A percentile compares a stretch with the other conserved stretches of the same genome.
Conservation (phyloP, 2,888 invertebrate species). For the Eristalinus sepulchralis region DNA sequence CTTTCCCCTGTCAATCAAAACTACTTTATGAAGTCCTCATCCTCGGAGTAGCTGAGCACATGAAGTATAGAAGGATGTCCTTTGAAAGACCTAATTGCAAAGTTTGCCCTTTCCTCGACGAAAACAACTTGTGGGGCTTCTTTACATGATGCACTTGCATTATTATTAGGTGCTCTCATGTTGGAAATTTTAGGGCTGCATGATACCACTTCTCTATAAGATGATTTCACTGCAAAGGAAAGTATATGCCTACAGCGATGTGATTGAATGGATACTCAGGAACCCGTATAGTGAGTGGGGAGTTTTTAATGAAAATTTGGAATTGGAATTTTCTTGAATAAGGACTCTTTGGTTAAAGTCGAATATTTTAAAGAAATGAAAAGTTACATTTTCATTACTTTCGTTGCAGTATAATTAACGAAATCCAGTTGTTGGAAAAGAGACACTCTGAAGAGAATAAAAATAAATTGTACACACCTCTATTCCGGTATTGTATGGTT, state of each 20-base stretch:
- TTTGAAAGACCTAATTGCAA: conserved; percentile 35
- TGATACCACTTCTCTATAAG: conserved; percentile 27
- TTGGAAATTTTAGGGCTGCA: not conserved
- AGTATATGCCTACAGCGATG: conserved; percentile 4
- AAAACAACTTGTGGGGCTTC: conserved; percentile 20
- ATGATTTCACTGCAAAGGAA: conserved; percentile 9
- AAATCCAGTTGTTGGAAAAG: too few species aligned
- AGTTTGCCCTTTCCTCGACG: conserved; percentile 40
- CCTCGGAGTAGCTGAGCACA: not conserved
- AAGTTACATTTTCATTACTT: too few species aligned
- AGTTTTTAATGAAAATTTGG: not conserved
- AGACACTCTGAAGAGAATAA: too few species aligned
- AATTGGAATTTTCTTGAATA: not conserved
- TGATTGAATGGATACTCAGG: not conserved
- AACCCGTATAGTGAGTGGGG: too few species aligned
- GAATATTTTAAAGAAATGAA: too few species aligned
- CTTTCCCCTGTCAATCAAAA: conserved; percentile 36
- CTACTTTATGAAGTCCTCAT: not conserved
- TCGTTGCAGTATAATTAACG: too few species aligned
- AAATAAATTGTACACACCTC: too few species aligned
- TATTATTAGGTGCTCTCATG: conserved; percentile 19
- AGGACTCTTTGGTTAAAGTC: not conserved
- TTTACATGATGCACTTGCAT: conserved; percentile 25
- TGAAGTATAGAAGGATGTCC: not conserved
- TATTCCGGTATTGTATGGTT: too few species aligned